Base-by-base conservation (phyloP, 2,797 vertebrate genomes). In the Acrocephalus scirpaceus region DNA sequence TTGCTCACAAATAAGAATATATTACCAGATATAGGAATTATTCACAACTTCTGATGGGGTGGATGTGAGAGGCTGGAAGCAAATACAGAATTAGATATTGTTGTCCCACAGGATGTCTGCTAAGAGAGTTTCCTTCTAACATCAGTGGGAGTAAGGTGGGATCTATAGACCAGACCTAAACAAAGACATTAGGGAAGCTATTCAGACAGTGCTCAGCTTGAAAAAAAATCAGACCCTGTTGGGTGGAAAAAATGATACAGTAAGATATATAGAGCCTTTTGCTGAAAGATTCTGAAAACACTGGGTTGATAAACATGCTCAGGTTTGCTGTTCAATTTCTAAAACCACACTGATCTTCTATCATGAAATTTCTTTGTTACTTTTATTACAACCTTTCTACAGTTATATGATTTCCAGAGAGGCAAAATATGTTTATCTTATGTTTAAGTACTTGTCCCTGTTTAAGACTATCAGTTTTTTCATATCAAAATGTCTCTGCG, bases 161-260 rank as follows among this genome's bases (percentile, higher is more conserved):
- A 90, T 86, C 85, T 94, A 19, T 48, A 94, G 60, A 60, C 34
- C 53, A 92, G 83, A 95, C 71, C 60, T 85, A 89, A 92, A 94
- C 84, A 94, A 86, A 94, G 77, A 67, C n/a, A 1, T 76, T 79
- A 84, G 67, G 83, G 95, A 96, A 94, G 71, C 80, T 90, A 40
- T 64, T 93, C 94, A 95, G 94, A 71, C 86, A 90, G 79, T 64
- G 25, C 64, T 86, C 86, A 88, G 42, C 90, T 88, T 93, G 86
- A 76, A 91, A 93, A 86, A 85, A 91, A 56, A 84, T 79, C 64
- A 85, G 29, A 1, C 13, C 12, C 29, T 84, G 13, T 73, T 73
- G 72, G 42, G 51, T 17, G 22, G 45, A 84, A 92, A 86, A 93
- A 77, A 67, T 5, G 3, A 45, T 40, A 19, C 23, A 42, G 16